Conservation (phyloP, 2,113 vertebrate species). For the Strigops habroptila region DNA sequence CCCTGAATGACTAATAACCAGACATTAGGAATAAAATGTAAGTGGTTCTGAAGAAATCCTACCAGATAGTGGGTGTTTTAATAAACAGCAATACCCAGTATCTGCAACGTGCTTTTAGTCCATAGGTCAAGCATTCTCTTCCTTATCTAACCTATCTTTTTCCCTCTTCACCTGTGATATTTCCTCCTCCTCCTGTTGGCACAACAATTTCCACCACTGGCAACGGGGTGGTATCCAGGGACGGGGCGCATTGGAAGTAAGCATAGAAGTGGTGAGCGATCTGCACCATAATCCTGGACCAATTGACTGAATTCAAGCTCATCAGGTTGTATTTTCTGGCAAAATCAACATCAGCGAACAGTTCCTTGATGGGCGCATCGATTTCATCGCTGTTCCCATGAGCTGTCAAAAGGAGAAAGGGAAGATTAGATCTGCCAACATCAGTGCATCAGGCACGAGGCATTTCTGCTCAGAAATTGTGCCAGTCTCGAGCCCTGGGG, state of each 20-base stretch:
- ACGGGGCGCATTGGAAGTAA: slow-evolving; percentile 77
- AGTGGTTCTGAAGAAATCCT: slow-evolving; percentile 57
- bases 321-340: slow-evolving; percentile 79
- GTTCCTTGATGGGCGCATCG: slow-evolving; percentile 79
- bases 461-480: background rate
- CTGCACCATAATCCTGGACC: slow-evolving; percentile 90
- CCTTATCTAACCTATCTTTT: slow-evolving; percentile 8
- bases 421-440: background rate
- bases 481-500: background rate
- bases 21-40: slow-evolving; percentile 41
- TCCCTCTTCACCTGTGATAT: slow-evolving; percentile 80
- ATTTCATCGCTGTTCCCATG: slow-evolving; percentile 90
- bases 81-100: slow-evolving; percentile 27
- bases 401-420: slow-evolving; percentile 66
- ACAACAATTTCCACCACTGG: slow-evolving; percentile 87
- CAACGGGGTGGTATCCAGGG: slow-evolving; percentile 32
- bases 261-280: slow-evolving; percentile 87
- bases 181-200: slow-evolving; percentile 90
- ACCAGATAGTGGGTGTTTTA: slow-evolving; percentile 53
- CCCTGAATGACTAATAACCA: slow-evolving; percentile 23
- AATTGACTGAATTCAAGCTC: slow-evolving; percentile 93
- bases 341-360: slow-evolving; percentile 82
- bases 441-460: background rate
- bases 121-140: slow-evolving; percentile 5
- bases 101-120: slow-evolving; percentile 13